phyloP scores from a whole-genome alignment of 1,140 invertebrate species.

The Diabrotica undecimpunctata region DNA sequence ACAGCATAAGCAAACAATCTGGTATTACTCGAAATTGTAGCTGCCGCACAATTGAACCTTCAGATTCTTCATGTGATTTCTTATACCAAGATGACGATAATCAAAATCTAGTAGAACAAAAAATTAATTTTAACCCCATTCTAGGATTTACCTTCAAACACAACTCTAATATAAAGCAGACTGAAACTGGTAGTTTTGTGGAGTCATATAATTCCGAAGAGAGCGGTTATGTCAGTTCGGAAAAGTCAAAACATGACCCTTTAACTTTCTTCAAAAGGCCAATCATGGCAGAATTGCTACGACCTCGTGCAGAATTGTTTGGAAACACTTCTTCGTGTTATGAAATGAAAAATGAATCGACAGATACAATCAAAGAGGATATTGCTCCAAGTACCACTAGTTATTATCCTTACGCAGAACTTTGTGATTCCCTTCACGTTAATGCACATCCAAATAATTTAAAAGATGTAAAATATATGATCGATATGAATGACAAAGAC shows the following conservation, averaged over 20 bases:
- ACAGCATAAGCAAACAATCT: not conserved
- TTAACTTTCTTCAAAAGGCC: constrained; percentile 31
- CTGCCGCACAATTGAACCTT: constrained; percentile 19
- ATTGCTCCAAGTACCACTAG: too few species aligned
- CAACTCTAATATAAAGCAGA: not conserved
- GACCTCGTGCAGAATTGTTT: constrained; percentile 17
- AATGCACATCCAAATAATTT: too few species aligned
- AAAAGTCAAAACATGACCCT: constrained; percentile 24
- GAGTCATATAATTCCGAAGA: constrained; percentile 21
- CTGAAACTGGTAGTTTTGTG: not conserved
- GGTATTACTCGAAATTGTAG: constrained; percentile 12
- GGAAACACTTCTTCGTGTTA: not conserved
- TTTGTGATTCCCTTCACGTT: too few species aligned
- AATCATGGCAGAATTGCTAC: constrained; percentile 27
- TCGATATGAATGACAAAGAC: too few species aligned
- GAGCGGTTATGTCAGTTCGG: constrained; percentile 31
- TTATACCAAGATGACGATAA: constrained; percentile 22
- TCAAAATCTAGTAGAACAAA: not conserved
- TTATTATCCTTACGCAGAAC: too few species aligned
- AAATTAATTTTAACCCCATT: constrained; percentile 8
- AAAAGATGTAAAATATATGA: too few species aligned
- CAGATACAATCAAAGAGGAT: too few species aligned
- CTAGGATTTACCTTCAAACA: constrained; percentile 9
- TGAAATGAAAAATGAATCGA: too few species aligned
- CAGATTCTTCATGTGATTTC: constrained; percentile 26